Percentiles rank a stretch among this genome's conserved stretches.
phyloP scores from a whole-genome alignment of 1,140 invertebrate species.

The Drosophila truncata region DNA sequence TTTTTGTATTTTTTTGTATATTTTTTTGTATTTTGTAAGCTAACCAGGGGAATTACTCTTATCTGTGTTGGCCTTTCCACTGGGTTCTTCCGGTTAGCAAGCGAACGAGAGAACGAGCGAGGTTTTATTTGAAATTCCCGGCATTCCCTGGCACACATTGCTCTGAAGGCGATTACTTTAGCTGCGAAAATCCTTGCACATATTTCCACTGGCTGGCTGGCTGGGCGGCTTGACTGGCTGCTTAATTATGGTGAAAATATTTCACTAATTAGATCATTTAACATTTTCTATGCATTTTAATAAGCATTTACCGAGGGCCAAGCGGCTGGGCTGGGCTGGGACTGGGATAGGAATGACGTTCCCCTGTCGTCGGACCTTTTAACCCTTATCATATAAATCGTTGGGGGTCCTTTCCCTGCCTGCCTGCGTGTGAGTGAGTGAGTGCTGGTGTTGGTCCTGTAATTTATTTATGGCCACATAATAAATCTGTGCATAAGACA shows the following conservation, averaged over 20 bases:
- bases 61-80: conserved; percentile 19
- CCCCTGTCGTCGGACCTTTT: conserved; percentile 67
- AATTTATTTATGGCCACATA: conserved; percentile 84
- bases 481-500: conserved; percentile 82
- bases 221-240: conserved; percentile 25
- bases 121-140: conserved; percentile 26
- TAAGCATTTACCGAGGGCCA: conserved; percentile 27
- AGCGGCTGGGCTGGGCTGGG: background rate
- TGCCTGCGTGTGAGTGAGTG: conserved; percentile 1
- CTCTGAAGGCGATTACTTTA: conserved; percentile 23
- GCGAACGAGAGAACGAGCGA: background rate
- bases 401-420: conserved; percentile 17
- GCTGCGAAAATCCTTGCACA: conserved; percentile 11
- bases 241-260: conserved; percentile 56
- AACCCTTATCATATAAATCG: conserved; percentile 77
- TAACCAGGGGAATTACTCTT: conserved; percentile 18
- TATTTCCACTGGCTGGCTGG: conserved; percentile 12
- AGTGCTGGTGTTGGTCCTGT: conserved; percentile 54
- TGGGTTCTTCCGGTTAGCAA: conserved; percentile 3
- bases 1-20: background rate
- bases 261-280: conserved; percentile 74
- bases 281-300: conserved; percentile 72
- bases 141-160: conserved; percentile 39
- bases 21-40: background rate
- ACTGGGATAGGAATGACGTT: conserved; percentile 14